Percentiles rank a stretch among this genome's conserved stretches.
Evolutionary conservation across 1,140 invertebrate species (phyloP).

Genomic region (Grapholita molesta): DNA sequence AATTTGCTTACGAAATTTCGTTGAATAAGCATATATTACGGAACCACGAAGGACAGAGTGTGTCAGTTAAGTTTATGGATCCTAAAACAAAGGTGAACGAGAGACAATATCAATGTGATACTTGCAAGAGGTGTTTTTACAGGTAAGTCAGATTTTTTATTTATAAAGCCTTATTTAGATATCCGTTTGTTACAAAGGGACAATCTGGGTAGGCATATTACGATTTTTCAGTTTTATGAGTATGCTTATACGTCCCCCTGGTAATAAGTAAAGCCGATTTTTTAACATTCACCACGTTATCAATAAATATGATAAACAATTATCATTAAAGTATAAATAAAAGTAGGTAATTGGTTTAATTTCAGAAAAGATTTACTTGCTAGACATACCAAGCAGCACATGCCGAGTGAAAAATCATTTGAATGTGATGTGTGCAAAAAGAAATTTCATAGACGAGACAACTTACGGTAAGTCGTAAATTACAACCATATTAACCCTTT

Average conservation of each 20-base stretch:
- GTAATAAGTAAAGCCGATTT: no score
- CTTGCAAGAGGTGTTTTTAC: constrained; percentile 73
- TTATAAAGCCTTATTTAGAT: background rate
- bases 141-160: constrained; percentile 43
- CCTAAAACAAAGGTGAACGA: constrained; percentile 40
- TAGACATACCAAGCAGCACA: constrained; percentile 73
- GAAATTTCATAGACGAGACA: constrained; percentile 77
- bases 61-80: constrained; percentile 58
- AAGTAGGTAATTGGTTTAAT: constrained; percentile 23
- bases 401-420: constrained; percentile 65
- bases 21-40: constrained; percentile 70
- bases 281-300: no score
- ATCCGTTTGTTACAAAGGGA: no score
- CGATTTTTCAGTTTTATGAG: no score
- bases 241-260: no score
- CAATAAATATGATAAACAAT: no score
- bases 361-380: constrained; percentile 70
- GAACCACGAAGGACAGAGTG: constrained; percentile 60
- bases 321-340: no score
- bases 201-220: no score
- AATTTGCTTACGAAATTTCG: constrained; percentile 66
- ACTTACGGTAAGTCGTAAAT: constrained; percentile 51
- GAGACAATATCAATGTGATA: constrained; percentile 66
- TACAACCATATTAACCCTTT: no score
- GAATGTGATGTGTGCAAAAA: constrained; percentile 76